phyloP scores from a whole-genome alignment of 2,797 vertebrate species.

The Ispidina lecontei region DNA sequence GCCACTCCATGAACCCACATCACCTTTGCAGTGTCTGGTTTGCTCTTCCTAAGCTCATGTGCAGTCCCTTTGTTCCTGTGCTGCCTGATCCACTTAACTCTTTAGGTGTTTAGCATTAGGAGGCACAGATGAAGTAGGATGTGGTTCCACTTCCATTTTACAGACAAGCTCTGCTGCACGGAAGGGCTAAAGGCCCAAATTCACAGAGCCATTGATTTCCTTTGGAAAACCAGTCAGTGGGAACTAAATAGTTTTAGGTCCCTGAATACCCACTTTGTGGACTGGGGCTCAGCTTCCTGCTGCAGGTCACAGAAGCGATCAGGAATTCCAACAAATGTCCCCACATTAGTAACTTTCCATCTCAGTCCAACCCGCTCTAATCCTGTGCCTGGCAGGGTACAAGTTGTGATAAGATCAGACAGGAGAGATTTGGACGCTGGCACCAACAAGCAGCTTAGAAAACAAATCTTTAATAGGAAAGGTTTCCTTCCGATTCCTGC shows the following conservation, averaged over 20 bases:
- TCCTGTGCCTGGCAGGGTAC: conserved; percentile 25
- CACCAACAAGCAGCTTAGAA: conserved; percentile 14
- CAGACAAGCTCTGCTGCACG: not conserved
- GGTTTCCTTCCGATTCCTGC: conserved; percentile 44
- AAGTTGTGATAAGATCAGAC: not conserved
- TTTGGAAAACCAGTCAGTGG: conserved; percentile 31
- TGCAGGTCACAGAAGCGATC: not conserved
- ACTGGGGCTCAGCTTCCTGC: not conserved
- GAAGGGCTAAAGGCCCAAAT: not conserved
- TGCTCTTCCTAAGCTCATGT: no score
- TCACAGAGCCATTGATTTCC: not conserved
- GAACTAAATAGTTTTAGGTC: conserved; percentile 42
- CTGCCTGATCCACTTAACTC: not conserved
- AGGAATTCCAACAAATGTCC: not conserved
- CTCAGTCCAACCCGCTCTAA: not conserved
- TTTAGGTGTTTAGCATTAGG: rapidly evolving
- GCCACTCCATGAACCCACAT: rapidly evolving
- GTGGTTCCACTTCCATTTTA: not conserved
- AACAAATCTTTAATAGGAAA: conserved; percentile 13
- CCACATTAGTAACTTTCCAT: not conserved
- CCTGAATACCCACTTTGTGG: conserved; percentile 13
- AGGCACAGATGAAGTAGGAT: not conserved
- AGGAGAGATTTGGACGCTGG: not conserved
- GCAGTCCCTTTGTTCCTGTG: not conserved
- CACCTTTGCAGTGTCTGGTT: not conserved